phyloP scores from a whole-genome alignment of 2,113 vertebrate genomes.

The Shinisaurus crocodilurus region DNA sequence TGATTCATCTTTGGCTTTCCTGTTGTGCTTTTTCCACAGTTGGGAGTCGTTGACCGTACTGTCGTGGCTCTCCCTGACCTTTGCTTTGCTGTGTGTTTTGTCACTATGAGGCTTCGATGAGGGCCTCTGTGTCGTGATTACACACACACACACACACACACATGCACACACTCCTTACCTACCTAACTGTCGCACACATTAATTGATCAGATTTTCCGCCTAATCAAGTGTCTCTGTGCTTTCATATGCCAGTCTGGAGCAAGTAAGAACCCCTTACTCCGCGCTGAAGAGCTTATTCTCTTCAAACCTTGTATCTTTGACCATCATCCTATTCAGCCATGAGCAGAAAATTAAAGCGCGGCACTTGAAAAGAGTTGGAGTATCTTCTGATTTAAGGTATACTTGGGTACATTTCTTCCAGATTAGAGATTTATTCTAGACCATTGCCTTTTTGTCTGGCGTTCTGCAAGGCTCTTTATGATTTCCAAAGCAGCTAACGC shows the following conservation, averaged over 20 bases:
- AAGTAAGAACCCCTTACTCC: constrained; percentile 26
- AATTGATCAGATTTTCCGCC: constrained; percentile 1
- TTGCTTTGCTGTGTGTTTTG: not conserved
- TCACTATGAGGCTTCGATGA: not conserved
- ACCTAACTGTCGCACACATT: not conserved
- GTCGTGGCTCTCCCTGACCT: not conserved
- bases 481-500: constrained; percentile 61
- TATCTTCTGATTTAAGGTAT: constrained; percentile 55
- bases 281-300: constrained; percentile 5
- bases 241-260: constrained; percentile 13
- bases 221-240: constrained; percentile 34
- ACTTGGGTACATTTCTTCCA: constrained; percentile 65
- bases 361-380: constrained; percentile 44
- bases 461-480: constrained; percentile 26
- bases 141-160: too few species aligned
- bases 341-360: constrained; percentile 57
- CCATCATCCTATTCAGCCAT: constrained; percentile 46
- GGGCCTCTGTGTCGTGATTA: not conserved
- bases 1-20: not conserved
- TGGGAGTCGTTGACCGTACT: not conserved
- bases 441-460: constrained; percentile 52
- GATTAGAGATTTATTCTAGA: constrained; percentile 67
- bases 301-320: not conserved
- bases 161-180: not conserved
- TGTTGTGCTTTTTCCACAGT: not conserved